Evolutionary conservation across 2,888 invertebrate species (phyloP), one percentile per base, ranked within the genome.

Genomic region (Masnerella sp.): DNA sequence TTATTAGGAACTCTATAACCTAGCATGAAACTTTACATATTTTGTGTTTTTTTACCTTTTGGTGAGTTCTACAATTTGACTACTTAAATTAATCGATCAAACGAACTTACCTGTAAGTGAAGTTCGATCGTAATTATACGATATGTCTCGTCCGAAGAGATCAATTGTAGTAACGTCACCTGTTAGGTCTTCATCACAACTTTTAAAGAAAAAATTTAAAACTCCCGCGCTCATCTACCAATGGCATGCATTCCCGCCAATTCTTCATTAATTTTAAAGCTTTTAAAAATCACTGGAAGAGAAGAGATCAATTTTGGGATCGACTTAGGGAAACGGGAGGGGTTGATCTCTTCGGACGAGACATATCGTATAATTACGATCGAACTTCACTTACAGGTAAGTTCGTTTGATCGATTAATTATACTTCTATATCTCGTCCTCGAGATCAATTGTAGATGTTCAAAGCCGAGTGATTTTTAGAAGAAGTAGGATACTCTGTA

Each of bases 261-360:
- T 3, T 38, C 15, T 38, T 38, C 38, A 38, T 38, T 38, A 32
- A 3, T 15, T 11, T 38, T 38, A 14, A 38, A 38, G 14, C 14
- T 3, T 4, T 38, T 5, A 7, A 7, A n/a, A 32, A 32, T 32
- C 14, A 32, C 5, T 3, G 25, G 5, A 25, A 25, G 5, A 5
- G 25, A 32, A 32, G n/a, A 32, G 32, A 32, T 32, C 32, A 32
- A 32, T 8, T 8, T 8, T 32, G 5, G n/a, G 5, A 9, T 32
- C n/a, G n/a, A 9, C 9, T 4, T 5, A 14, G 15, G 15, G 15
- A 14, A 14, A 14, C 5, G 38, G 14, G 38, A 2, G 15, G 15
- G 38, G 4, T 18, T 42, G 42, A 42, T 42, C 42, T 42, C 22
- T 42, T 42, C 42, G 42, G 42, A 42, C 42, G 42, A 42, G 42